Percentiles rank a stretch among this genome's conserved stretches.
These are phyloP conservation scores for Heliconius erato DNA, from an alignment of 2,888 invertebrate genomes.

Conservation along the genomic window DNA sequence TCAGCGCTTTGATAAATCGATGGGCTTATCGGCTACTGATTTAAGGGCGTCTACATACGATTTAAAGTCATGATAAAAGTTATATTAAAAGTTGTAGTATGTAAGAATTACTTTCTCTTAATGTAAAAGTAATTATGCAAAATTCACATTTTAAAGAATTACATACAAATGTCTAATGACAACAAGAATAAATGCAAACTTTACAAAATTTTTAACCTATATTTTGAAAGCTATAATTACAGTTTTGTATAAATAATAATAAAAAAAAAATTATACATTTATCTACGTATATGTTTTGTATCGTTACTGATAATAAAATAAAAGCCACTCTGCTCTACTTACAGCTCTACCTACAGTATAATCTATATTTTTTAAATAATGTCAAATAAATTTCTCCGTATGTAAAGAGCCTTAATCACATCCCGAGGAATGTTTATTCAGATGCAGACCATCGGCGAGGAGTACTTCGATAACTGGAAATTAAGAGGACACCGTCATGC, in stretches of 20 bases:
- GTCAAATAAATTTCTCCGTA: conserved; percentile 26
- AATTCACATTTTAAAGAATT: too few relatives aligned
- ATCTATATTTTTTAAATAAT: background rate
- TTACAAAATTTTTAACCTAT: too few relatives aligned
- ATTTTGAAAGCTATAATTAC: too few relatives aligned
- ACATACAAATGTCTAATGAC: too few relatives aligned
- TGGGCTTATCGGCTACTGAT: conserved; percentile 71
- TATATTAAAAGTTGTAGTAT: background rate
- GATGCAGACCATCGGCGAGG: conserved; percentile 78
- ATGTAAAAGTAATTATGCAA: background rate
- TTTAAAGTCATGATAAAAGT: background rate
- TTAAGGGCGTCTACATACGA: conserved; percentile 54
- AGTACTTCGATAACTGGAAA: conserved; percentile 84
- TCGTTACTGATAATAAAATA: too few relatives aligned
- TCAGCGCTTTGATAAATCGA: conserved; percentile 77
- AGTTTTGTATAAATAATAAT: too few relatives aligned
- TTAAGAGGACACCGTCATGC: conserved; percentile 80
- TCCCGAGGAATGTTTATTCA: conserved; percentile 79
- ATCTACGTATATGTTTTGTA: too few relatives aligned
- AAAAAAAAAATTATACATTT: too few relatives aligned
- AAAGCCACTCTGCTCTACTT: background rate
- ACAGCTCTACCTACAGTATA: background rate
- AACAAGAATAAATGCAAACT: too few relatives aligned
- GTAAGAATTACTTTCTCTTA: background rate
- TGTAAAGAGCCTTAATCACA: conserved; percentile 62